Conservation (phyloP, 2,113 vertebrate species). For the Erythrocercus mccallii region DNA sequence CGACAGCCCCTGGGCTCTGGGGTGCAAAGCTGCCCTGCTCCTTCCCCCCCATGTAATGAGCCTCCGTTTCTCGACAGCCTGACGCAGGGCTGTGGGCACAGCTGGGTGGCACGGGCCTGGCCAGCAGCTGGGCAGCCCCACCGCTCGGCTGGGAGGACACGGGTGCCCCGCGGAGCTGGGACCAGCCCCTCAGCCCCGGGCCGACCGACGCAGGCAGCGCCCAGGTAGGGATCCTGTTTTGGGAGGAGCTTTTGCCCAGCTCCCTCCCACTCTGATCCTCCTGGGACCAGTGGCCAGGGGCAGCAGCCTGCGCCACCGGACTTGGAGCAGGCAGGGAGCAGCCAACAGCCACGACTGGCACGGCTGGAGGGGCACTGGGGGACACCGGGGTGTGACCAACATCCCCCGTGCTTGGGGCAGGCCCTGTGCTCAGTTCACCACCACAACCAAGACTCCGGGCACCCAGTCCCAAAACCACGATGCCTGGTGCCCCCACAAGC, state of each 20-base stretch:
- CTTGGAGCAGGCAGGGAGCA: not conserved
- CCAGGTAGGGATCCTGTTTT: slow-evolving; percentile 40
- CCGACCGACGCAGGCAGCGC: slow-evolving; percentile 29
- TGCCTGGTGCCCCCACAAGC: not conserved
- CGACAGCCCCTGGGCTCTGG: not conserved
- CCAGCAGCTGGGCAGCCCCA: slow-evolving; percentile 38
- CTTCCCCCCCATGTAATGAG: slow-evolving; percentile 10
- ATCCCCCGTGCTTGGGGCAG: not conserved
- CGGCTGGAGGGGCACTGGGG: not conserved
- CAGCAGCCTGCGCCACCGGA: rapidly evolving
- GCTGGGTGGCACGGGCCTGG: slow-evolving; percentile 25
- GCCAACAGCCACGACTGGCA: rapidly evolving
- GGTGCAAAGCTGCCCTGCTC: not conserved
- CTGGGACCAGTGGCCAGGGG: not conserved
- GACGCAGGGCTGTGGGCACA: slow-evolving; percentile 40
- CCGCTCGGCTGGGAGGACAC: slow-evolving; percentile 33
- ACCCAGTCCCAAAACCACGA: not conserved
- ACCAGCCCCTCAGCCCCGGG: slow-evolving; percentile 39
- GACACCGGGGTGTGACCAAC: rapidly evolving
- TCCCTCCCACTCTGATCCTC: not conserved
- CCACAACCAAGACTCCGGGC: not conserved
- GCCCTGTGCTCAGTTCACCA: rapidly evolving
- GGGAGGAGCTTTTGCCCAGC: slow-evolving; percentile 5
- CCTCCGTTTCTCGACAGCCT: slow-evolving; percentile 47
- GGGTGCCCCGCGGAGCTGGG: slow-evolving; percentile 1